phyloP scores from a whole-genome alignment of 2,797 vertebrate genomes.

The Phoxinus dragarum region DNA sequence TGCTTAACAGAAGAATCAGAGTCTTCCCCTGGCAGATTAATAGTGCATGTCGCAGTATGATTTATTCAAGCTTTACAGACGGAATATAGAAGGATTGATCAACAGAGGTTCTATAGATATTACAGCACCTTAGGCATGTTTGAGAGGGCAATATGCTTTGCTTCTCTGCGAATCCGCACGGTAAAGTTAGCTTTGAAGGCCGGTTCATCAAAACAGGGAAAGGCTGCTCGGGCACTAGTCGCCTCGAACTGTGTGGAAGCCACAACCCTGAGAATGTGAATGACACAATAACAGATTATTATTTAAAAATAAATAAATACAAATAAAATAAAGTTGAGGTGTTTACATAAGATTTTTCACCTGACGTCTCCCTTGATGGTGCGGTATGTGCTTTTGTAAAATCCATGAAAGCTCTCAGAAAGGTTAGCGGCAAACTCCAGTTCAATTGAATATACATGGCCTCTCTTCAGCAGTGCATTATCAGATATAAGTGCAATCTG shows the following conservation, averaged over 20 bases:
- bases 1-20: background rate
- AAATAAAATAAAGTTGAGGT: too few species aligned
- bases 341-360: slow-evolving; percentile 68
- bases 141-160: slow-evolving; percentile 83
- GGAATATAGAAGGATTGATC: background rate
- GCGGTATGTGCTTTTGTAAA: slow-evolving; percentile 91
- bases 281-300: background rate
- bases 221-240: slow-evolving; percentile 87
- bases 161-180: slow-evolving; percentile 82
- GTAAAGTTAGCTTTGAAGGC: slow-evolving; percentile 90
- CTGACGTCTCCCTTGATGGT: slow-evolving; percentile 82
- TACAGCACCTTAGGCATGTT: slow-evolving; percentile 89
- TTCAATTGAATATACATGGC: slow-evolving; percentile 76
- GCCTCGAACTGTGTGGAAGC: slow-evolving; percentile 92
- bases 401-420: slow-evolving; percentile 86
- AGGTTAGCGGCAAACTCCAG: slow-evolving; percentile 84
- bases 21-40: background rate
- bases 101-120: background rate
- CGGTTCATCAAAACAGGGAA: slow-evolving; percentile 93
- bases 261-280: slow-evolving; percentile 73
- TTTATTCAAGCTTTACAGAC: background rate
- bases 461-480: slow-evolving; percentile 69
- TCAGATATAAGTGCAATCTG: slow-evolving; percentile 83
- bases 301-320: too few species aligned
- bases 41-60: background rate